Conservation (phyloP, 1,140 invertebrate genomes). For the Aphaenogaster rudis region DNA sequence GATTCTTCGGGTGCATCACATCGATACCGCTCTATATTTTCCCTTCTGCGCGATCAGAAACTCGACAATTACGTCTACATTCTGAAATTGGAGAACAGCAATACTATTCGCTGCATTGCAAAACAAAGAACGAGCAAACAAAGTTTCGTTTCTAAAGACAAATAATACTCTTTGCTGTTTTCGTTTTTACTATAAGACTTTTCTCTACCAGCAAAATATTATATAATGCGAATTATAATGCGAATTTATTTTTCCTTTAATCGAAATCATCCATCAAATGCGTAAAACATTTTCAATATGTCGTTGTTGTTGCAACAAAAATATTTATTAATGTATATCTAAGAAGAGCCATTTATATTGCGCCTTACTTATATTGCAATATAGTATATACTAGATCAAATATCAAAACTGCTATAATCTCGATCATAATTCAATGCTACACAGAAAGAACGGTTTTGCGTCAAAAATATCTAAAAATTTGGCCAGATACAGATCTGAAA, state of each 20-base stretch:
- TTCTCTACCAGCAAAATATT: background rate
- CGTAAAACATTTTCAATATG: too few species aligned
- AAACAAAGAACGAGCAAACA: background rate
- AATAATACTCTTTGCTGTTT: background rate
- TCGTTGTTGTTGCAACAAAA: background rate
- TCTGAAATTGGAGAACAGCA: slow-evolving; percentile 1
- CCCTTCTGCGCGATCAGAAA: background rate
- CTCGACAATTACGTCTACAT: background rate
- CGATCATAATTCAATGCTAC: background rate
- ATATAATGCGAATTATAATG: too few species aligned
- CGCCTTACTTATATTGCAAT: background rate
- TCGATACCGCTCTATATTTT: background rate
- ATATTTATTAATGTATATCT: background rate
- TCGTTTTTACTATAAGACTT: background rate
- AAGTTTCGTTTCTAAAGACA: background rate
- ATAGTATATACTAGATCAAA: background rate
- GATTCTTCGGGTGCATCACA: slow-evolving; percentile 5
- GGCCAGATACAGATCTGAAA: too few species aligned
- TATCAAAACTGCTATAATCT: background rate
- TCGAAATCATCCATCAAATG: too few species aligned
- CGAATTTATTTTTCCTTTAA: too few species aligned
- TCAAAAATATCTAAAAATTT: too few species aligned
- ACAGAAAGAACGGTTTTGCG: too few species aligned
- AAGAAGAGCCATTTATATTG: background rate
- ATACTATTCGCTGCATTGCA: background rate